Evolutionary conservation across 2,113 vertebrate genomes (phyloP), one percentile per base, ranked within the genome.

Genomic region (Sturnus vulgaris): DNA sequence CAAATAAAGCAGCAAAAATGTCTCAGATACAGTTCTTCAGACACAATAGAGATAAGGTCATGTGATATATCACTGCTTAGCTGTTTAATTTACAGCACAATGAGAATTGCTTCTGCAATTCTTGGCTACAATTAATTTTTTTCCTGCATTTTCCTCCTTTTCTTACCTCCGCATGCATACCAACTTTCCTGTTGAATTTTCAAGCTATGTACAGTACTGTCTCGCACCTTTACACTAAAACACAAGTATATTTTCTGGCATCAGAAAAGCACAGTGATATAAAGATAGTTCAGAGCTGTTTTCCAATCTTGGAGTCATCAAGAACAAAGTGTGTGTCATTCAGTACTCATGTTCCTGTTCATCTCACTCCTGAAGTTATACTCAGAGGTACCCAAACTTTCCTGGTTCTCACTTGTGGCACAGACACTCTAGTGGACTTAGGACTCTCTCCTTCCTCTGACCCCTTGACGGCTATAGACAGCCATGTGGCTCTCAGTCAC

Each of bases 311-410:
- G 25, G 16, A 64, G 23, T 61, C 40, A 44, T 56, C 44, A 52
- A 1, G 1, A 83, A 60, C 0, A 1, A 44, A 7, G 13, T 25
- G 5, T 2, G 0, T 19, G 30, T 42, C 6, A 2, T n/a, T 79
- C 53, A 76, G 0, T 52, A 77, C 19, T 73, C 4, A 0, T 18
- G 21, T n/a, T 70, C 9, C 23, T 33, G 44, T 16, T n/a, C 39
- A 53, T 23, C 11, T 93, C 23, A 31, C 4, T 52, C 15, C 50
- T 69, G 14, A 57, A 12, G 6, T 57, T 61, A 33, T 25, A 16
- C 9, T 49, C 27, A 63, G 53, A 35, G 7, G 1, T 23, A 77
- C 14, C 10, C 24, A 84, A 39, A 64, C 3, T n/a, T 64, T 61
- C 9, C 37, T 42, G 10, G 3, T 19, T 84, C 20, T 59, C 0